Base-by-base conservation (phyloP, 2,888 invertebrate species). In the Calliopum simillimum region DNA sequence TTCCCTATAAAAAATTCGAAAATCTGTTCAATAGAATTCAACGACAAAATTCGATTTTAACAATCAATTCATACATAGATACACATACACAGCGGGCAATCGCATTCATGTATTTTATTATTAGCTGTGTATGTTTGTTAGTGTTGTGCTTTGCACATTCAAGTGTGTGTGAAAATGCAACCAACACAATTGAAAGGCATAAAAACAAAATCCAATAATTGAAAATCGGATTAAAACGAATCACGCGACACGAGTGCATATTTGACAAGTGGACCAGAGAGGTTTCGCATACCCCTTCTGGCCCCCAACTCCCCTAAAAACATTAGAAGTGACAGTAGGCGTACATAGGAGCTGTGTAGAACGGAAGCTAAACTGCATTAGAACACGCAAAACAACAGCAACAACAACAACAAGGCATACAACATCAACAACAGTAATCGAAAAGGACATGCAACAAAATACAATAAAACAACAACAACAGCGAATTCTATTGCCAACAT, bases 151-250 rank as follows among this genome's bases (percentile, higher is more conserved):
- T n/a, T n/a, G 14, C 13, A 4, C 13, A 46, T 44, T 43, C 14
- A 41, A 58, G 63, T 51, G 19, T 41, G 63, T 51, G 51, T 19
- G 58, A 47, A 19, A 71, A 43, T 49, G 51, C 64, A 53, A 68
- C 13, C 71, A 56, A 69, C 69, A 49, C 65, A 69, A 71, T 75
- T 70, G 61, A 64, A 64, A 73, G 59, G 74, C 55, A 69, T 72
- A 71, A 77, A 77, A 79, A 79, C 78, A 76, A 80, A 81, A 79
- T 81, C 76, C 79, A 80, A 80, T 83, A 82, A 81, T 80, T 81
- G 80, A 81, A 83, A 80, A 78, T 80, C 76, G 77, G 76, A 79
- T 79, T 77, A 76, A 76, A 77, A 77, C 76, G 73, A 78, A 79
- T 75, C 74, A 75, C 71, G 73, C 64, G 75, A 73, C 71, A 73